Percentiles rank a stretch among this genome's conserved stretches.
These are phyloP conservation scores for Anguilla marmorata DNA, from an alignment of 2,797 vertebrate species.

Conservation along the genomic window DNA sequence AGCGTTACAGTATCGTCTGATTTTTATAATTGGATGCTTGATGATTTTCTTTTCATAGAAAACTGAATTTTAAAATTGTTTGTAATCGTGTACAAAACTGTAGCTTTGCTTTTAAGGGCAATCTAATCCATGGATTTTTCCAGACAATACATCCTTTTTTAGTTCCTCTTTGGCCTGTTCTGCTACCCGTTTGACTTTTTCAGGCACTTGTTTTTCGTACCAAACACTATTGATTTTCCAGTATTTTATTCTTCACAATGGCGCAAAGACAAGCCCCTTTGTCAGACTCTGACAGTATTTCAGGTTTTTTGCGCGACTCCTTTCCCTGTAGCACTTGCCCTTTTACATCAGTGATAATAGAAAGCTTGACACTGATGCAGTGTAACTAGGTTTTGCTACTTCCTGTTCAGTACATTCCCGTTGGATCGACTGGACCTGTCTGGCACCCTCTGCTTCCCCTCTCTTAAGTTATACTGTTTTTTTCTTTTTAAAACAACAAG, in stretches of 20 bases:
- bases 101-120: neutral
- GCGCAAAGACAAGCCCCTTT: neutral
- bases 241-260: neutral
- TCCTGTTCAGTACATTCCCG: neutral
- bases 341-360: too few relatives aligned
- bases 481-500: neutral
- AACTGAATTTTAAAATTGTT: neutral
- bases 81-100: neutral
- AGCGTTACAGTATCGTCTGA: too few relatives aligned
- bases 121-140: neutral
- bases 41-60: too few relatives aligned
- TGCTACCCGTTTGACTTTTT: neutral
- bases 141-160: neutral
- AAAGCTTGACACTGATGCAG: neutral
- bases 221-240: neutral
- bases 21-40: too few relatives aligned
- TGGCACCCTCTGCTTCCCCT: neutral
- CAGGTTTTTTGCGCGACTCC: neutral
- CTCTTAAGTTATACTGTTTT: neutral
- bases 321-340: neutral
- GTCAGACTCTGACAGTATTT: neutral
- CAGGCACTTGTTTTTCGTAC: neutral
- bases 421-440: neutral
- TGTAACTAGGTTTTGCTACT: neutral
- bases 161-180: too few relatives aligned